Percentiles rank a stretch among this genome's conserved stretches.
phyloP scores from a whole-genome alignment of 2,797 vertebrate species.

The Eleutherodactylus coqui region DNA sequence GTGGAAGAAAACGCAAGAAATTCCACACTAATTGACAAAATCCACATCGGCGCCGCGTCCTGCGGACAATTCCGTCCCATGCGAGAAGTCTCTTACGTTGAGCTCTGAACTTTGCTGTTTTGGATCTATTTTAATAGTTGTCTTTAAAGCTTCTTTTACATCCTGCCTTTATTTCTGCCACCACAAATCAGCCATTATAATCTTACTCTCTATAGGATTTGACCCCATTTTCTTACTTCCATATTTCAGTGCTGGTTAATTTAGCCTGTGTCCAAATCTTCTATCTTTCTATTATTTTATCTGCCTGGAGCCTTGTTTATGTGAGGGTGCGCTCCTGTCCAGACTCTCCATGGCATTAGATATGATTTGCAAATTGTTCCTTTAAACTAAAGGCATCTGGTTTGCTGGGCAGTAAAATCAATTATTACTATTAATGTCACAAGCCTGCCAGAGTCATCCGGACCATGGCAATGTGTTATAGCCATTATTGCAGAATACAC shows the following conservation, averaged over 20 bases:
- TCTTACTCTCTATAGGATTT: slow-evolving; percentile 45
- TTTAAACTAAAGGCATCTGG: slow-evolving; percentile 65
- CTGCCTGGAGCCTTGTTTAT: slow-evolving; percentile 53
- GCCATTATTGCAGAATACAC: slow-evolving; percentile 53
- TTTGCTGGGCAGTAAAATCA: slow-evolving; percentile 63
- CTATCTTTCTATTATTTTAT: slow-evolving; percentile 31
- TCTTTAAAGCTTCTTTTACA: slow-evolving; percentile 20
- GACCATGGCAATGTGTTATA: slow-evolving; percentile 58
- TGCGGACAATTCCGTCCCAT: no score
- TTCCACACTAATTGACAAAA: no score
- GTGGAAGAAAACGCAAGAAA: no score
- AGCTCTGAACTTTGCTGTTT: neutral
- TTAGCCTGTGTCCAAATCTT: slow-evolving; percentile 53
- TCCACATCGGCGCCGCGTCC: no score
- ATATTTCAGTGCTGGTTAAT: slow-evolving; percentile 63
- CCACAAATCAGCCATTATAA: slow-evolving; percentile 40
- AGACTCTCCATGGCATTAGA: slow-evolving; percentile 48
- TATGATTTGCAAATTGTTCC: slow-evolving; percentile 61
- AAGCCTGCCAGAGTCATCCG: slow-evolving; percentile 54
- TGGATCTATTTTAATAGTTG: neutral
- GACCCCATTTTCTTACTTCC: slow-evolving; percentile 58
- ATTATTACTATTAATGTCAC: slow-evolving; percentile 63
- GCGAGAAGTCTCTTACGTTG: neutral
- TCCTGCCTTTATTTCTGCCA: slow-evolving; percentile 53
- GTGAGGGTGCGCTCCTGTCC: slow-evolving; percentile 46